Conservation (phyloP, 2,113 vertebrate genomes). For the Bostrychus sinensis region DNA sequence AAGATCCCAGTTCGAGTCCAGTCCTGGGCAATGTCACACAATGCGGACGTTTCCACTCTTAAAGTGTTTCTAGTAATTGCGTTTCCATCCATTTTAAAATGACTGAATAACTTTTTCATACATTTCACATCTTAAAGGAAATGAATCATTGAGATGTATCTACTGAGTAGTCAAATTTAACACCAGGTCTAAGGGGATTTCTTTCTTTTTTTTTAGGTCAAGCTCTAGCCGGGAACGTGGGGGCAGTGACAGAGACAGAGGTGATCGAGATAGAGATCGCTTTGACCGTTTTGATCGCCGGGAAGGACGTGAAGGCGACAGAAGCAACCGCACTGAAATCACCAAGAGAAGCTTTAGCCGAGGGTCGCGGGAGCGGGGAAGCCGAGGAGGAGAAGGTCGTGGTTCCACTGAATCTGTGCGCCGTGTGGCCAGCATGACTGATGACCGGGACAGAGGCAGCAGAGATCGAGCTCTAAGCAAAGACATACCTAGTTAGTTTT, state of each 20-base stretch:
- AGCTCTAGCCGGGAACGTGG: constrained; percentile 88
- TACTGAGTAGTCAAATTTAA: neutral
- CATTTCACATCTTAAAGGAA: no score
- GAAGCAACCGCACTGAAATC: constrained; percentile 74
- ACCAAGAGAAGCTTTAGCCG: constrained; percentile 95
- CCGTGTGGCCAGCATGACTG: constrained; percentile 91
- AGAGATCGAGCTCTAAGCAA: constrained; percentile 63
- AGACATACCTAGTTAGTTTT: constrained; percentile 63
- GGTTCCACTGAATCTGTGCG: constrained; percentile 82
- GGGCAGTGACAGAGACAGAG: constrained; percentile 53
- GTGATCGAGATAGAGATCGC: constrained; percentile 51
- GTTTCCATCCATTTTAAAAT: no score
- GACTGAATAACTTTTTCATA: no score
- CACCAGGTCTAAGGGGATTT: neutral
- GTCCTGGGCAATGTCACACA: no score
- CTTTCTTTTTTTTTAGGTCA: constrained; percentile 72
- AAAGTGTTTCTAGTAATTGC: no score
- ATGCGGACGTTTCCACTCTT: no score
- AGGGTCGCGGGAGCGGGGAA: constrained; percentile 88
- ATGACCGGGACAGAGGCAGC: constrained; percentile 72
- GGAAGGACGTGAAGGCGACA: constrained; percentile 82
- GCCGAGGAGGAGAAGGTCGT: constrained; percentile 84
- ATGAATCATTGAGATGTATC: no score
- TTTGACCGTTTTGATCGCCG: constrained; percentile 79
- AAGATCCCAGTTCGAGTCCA: no score